Evolutionary conservation across 2,113 vertebrate genomes (phyloP), one percentile per base, ranked within the genome.

Genomic region (Odocoileus hemionus): DNA sequence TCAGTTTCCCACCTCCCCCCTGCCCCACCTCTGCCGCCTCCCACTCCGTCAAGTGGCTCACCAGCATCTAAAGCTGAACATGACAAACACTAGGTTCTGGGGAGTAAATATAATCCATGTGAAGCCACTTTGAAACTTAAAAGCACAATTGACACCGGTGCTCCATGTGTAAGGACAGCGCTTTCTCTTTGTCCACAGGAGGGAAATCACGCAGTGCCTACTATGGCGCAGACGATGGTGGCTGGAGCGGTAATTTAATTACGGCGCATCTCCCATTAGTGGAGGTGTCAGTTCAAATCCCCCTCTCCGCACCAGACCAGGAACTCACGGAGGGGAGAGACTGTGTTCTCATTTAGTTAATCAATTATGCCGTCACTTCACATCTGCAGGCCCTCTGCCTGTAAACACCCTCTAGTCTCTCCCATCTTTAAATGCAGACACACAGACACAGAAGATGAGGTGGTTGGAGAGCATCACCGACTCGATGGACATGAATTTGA

Each of bases 51-150:
- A 43, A 57, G 70, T 1, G 16, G 70, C 90, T 85, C 57, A 2
- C 30, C 33, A 30, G 64, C 86, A 45, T 74, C 91, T 7, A 45
- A 70, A 78, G 92, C 58, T 36, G 64, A 54, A 30, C 5, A 0
- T 52, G 86, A 83, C 54, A n/a, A 74, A 84, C 3, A 23, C 94
- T 5, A 43, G 74, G n/a, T 86, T 94, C 78, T 7, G 84, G 58
- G 76, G 58, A 74, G 74, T 85, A 88, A 85, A 91, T 57, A 80
- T 54, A 97, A 95, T 93, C 85, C 87, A 90, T 61, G 52, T 12
- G 94, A 94, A 94, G 78, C 64, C 90, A 61, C 96, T 90, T 57
- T 82, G 96, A 58, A 93, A 96, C 94, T 89, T 83, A 79, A 82
- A 93, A 92, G 76, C 47, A 43, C 84, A 87, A 4, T 90, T 43